These are phyloP conservation scores for Sylvicapra grimmia DNA, from an alignment of 2,113 vertebrate genomes.

Conservation along the genomic window DNA sequence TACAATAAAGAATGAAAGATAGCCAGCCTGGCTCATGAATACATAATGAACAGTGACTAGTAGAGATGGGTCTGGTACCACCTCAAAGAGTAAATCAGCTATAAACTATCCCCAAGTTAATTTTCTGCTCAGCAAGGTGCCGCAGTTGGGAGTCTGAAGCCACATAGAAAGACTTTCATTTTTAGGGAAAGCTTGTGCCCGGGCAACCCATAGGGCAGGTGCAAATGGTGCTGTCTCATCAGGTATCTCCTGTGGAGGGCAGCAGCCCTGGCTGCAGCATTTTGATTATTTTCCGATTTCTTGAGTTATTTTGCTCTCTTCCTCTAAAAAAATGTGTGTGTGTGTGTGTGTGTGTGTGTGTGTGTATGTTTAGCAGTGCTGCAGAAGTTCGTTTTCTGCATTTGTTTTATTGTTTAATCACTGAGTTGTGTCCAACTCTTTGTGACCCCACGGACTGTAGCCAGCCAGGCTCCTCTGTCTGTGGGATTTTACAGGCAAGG, in stretches of 20 bases:
- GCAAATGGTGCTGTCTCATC: not conserved
- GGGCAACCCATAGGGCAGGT: not conserved
- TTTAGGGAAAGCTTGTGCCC: not conserved
- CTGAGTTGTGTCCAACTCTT: not conserved
- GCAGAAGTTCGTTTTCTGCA: not conserved
- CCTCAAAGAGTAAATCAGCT: slow-evolving; percentile 15
- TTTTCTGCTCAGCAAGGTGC: not conserved
- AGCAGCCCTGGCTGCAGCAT: not conserved
- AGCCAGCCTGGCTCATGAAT: slow-evolving; percentile 44
- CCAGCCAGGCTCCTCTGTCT: not conserved
- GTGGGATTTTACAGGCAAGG: not conserved
- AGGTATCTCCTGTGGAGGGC: not conserved
- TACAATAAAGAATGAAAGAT: slow-evolving; percentile 60
- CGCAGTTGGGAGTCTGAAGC: not conserved
- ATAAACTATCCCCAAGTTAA: not conserved
- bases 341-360: not conserved
- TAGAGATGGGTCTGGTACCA: not conserved
- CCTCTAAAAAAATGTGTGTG: not conserved
- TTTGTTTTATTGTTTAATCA: not conserved
- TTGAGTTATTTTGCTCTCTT: not conserved
- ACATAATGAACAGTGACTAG: slow-evolving; percentile 31
- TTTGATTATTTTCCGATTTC: not conserved
- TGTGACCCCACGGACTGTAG: not conserved
- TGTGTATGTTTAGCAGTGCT: not conserved
- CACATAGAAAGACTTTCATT: not conserved